Evolutionary conservation across 2,888 invertebrate genomes (phyloP), one percentile per base, ranked within the genome.

Genomic region (Drosophila tripunctata): DNA sequence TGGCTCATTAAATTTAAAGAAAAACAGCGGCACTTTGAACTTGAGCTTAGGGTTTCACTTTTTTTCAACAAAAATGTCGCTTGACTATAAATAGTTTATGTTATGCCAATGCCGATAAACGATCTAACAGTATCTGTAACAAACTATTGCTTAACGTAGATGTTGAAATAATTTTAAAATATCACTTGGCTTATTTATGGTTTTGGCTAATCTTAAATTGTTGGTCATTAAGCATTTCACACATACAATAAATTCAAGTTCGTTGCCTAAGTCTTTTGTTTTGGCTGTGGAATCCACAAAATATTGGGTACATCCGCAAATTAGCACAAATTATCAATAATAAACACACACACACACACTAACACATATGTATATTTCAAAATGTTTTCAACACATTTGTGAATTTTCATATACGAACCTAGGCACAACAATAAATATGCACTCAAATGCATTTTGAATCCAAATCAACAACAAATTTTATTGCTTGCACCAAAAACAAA

Each of bases 181-280:
- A 52, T 47, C 54, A 48, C 27, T 40, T 12, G 12, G 10, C 7
- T 27, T 47, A 17, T 51, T 63, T 35, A 24, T 30, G 10, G 30
- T 21, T 15, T 40, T 33, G 60, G 8, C 14, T 52, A 10, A 30
- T 31, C 24, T 54, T 3, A 12, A 57, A 19, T 33, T 22, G 19
- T 22, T 35, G 24, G 1, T 19, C 19, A 38, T 36, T 45, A 8
- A 33, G 12, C 66, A 50, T 22, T 50, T 63, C 12, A 33, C 57
- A 40, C 14, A 30, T 6, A 22, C 22, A 36, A 27, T 38, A 35
- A 44, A 63, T 50, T 48, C 61, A 71, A 78, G 86, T 86, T 86
- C 64, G 87, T 85, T 73, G 68, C 87, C 65, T 78, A 80, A 83
- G 83, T 86, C 85, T 75, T 87, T 83, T 70, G 85, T 80, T 75